phyloP scores from a whole-genome alignment of 1,140 invertebrate species.

The Solen grandis region DNA sequence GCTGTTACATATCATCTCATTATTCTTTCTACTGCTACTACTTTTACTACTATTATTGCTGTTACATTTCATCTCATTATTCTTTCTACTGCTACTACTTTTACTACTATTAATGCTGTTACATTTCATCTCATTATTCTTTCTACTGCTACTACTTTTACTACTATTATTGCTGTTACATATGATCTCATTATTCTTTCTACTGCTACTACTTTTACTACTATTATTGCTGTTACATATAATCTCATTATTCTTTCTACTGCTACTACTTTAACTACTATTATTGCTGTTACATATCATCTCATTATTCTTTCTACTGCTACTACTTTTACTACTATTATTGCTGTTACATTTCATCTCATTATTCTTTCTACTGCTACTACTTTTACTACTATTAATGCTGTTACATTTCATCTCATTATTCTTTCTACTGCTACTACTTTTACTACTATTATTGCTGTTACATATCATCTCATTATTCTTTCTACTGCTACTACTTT shows the following conservation, averaged over 20 bases:
- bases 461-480: too few species aligned
- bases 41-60: constrained; percentile 3
- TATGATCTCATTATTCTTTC: not conserved
- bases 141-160: constrained; percentile 2
- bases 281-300: too few species aligned
- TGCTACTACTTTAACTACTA: not conserved
- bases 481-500: not conserved
- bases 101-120: constrained; percentile 3
- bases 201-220: constrained; percentile 4
- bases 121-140: too few species aligned
- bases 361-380: too few species aligned
- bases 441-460: too few species aligned
- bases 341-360: not conserved
- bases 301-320: too few species aligned
- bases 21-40: too few species aligned
- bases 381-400: constrained; percentile 5
- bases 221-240: not conserved
- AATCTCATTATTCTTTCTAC: not conserved
- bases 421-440: too few species aligned
- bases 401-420: not conserved
- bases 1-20: too few species aligned
- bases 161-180: not conserved
- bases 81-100: too few species aligned
- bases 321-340: not conserved
- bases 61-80: too few species aligned